Evolutionary conservation across 2,888 invertebrate genomes (phyloP).

Genomic region (Hypsopygia costalis): DNA sequence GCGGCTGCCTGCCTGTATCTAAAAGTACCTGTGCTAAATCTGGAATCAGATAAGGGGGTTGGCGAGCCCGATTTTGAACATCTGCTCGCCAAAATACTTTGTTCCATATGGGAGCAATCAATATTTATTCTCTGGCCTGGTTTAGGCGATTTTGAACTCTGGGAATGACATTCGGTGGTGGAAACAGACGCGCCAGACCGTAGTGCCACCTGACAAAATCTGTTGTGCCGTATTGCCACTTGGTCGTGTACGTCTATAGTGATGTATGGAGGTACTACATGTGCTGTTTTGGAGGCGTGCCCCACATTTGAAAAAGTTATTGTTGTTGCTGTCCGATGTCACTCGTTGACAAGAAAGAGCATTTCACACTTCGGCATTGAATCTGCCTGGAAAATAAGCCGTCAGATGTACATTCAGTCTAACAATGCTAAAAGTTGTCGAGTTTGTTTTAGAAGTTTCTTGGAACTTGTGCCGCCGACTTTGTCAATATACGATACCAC

Average conservation of each 20-base stretch:
- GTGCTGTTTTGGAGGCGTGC: constrained; percentile 16
- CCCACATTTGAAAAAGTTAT: constrained; percentile 21
- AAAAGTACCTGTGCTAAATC: too few species aligned
- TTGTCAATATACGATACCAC: constrained; percentile 23
- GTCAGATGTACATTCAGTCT: constrained; percentile 15
- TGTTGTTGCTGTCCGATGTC: constrained; percentile 17
- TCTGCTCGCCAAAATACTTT: too few species aligned
- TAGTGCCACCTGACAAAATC: constrained; percentile 18
- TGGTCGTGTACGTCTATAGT: too few species aligned
- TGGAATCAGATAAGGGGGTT: too few species aligned
- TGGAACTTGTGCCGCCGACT: constrained; percentile 23
- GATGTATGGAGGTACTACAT: too few species aligned
- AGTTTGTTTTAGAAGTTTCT: constrained; percentile 14
- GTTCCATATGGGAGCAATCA: constrained; percentile 19
- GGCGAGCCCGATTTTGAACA: too few species aligned
- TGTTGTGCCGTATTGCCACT: constrained; percentile 20
- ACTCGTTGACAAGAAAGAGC: constrained; percentile 19
- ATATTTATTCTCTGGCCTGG: constrained; percentile 11
- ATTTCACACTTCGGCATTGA: constrained; percentile 22
- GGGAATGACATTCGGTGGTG: constrained; percentile 16
- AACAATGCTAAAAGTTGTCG: constrained; percentile 10
- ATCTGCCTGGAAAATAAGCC: constrained; percentile 21
- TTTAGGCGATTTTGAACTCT: constrained; percentile 20
- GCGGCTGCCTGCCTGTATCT: not conserved
- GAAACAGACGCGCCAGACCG: constrained; percentile 10